These are phyloP conservation scores for Neelides folsomi DNA, from an alignment of 2,888 invertebrate genomes.

Conservation along the genomic window DNA sequence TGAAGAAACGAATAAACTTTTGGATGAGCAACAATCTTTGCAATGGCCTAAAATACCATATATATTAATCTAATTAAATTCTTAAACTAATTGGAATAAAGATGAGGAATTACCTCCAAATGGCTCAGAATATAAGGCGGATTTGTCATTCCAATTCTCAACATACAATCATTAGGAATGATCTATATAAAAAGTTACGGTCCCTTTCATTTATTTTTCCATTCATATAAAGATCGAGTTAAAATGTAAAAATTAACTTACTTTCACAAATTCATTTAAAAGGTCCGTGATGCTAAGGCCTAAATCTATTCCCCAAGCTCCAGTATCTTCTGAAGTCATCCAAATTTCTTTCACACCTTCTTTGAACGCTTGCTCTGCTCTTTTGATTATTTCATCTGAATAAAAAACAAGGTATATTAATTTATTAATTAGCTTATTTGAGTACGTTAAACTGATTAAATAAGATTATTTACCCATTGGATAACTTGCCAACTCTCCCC, in stretches of 20 bases:
- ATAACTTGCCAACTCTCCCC: slow-evolving; percentile 93
- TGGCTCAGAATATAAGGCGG: slow-evolving; percentile 96
- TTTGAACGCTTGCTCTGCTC: slow-evolving; percentile 70
- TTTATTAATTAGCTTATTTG: not conserved
- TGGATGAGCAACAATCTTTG: slow-evolving; percentile 71
- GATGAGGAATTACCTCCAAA: slow-evolving; percentile 45
- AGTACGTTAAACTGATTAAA: not conserved
- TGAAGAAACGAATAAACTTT: slow-evolving; percentile 90
- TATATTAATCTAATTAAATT: not conserved
- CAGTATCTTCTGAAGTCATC: slow-evolving; percentile 96
- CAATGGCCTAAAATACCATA: slow-evolving; percentile 50
- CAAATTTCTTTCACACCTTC: slow-evolving; percentile 94
- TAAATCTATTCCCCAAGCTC: slow-evolving; percentile 92
- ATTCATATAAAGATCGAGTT: too few species aligned
- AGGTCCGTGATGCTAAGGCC: slow-evolving; percentile 74
- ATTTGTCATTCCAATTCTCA: slow-evolving; percentile 78
- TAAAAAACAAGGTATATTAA: slow-evolving; percentile 6
- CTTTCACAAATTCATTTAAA: slow-evolving; percentile 65
- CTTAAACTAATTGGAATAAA: not conserved
- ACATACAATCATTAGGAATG: slow-evolving; percentile 44
- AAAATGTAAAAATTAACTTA: not conserved
- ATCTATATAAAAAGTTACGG: slow-evolving; percentile 23
- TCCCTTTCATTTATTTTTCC: too few species aligned
- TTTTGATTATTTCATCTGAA: slow-evolving; percentile 65
- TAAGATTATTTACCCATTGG: slow-evolving; percentile 43